Conservation (phyloP, 2,113 vertebrate genomes). For the Pterocles orientalis region DNA sequence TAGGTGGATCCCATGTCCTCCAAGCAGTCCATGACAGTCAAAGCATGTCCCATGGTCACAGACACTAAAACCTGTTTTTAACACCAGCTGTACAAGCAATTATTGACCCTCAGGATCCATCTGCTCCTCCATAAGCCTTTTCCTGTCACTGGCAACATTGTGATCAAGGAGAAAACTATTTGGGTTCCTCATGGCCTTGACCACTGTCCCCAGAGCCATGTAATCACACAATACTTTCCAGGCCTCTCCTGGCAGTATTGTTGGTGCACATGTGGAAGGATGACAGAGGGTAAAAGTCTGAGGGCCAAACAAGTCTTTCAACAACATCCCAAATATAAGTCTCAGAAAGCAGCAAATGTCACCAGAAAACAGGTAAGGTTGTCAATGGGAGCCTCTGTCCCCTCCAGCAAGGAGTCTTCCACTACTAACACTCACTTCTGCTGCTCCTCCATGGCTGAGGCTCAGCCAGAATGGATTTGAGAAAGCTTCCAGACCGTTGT, state of each 20-base stretch:
- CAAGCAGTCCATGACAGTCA: background rate
- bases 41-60: background rate
- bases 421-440: background rate
- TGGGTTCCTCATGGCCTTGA: background rate
- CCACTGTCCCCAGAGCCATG: background rate
- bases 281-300: accelerated
- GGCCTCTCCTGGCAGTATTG: background rate
- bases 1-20: background rate
- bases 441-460: background rate
- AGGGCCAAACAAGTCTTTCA: background rate
- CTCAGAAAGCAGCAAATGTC: background rate
- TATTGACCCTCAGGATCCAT: background rate
- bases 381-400: background rate
- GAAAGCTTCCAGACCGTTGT: background rate
- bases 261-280: background rate
- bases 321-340: background rate
- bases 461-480: background rate
- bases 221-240: background rate
- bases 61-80: background rate
- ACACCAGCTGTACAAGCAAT: background rate
- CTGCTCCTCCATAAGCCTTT: background rate
- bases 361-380: background rate
- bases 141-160: background rate
- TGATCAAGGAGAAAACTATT: background rate
- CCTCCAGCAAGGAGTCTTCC: background rate